Evolutionary conservation across 1,140 invertebrate genomes (phyloP), one percentile per base, ranked within the genome.

Genomic region (Pseudomyrmex cubaensis): DNA sequence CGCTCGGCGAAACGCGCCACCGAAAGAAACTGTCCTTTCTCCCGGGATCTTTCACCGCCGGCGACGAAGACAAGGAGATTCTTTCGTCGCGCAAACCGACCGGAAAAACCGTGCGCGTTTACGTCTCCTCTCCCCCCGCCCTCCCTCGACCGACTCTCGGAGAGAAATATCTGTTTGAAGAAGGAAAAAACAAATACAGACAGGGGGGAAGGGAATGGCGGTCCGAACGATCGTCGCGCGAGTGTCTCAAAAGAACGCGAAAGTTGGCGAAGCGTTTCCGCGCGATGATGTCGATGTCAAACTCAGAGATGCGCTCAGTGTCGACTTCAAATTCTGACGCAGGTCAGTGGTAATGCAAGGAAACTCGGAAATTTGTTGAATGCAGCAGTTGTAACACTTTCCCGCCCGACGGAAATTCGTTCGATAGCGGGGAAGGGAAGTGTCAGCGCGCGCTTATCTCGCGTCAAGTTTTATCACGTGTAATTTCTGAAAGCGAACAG

Each of bases 71-170:
- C 74, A 66, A 80, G 35, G 69, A 75, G 82, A 75, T 87, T 52
- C 82, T 85, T 87, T 85, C 82, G 73, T 75, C 63, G 57, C 76
- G 76, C 44, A 88, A 88, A 87, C 85, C 73, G 76, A 85, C 70
- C 57, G 87, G 82, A 88, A 88, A 83, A 88, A 87, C 52, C 76
- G 50, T 64, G 20, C 56, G 63, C 80, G 80, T 86, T 87, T 83
- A 76, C 82, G 73, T 83, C 44, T 64, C 5, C 7, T 35, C 25
- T 25, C 3, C 25, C 3, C 2, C 25, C 25, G 25, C 25, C 7
- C 35, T 35, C 35, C 20, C 64, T 70, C 64, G 64, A 77, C 15
- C 50, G 25, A 25, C 50, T 56, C 9, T 35, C 0, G 35, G 0
- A 7, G 35, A 7, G 3, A 22, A 9, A 25, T 17, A 76, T 76